Conservation (phyloP, 2,113 vertebrate species). For the Circaetus gallicus region DNA sequence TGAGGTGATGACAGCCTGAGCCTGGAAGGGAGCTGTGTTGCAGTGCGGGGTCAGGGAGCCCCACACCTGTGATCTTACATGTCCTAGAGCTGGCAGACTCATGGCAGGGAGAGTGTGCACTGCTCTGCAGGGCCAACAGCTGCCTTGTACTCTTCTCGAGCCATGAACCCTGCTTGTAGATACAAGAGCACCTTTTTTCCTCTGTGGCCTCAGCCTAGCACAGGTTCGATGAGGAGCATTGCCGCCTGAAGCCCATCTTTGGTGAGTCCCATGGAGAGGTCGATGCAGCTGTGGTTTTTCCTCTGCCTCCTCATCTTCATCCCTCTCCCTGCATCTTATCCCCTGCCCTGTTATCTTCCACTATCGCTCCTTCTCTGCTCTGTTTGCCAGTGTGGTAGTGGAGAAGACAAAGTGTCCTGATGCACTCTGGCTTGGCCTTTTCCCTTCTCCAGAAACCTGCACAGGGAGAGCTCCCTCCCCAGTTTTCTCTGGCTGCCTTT, state of each 20-base stretch:
- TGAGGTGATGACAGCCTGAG: not conserved
- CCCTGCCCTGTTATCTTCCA: not conserved
- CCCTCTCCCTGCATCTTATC: not conserved
- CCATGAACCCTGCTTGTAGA: not conserved
- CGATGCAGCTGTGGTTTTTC: not conserved
- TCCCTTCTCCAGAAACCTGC: not conserved
- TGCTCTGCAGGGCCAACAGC: not conserved
- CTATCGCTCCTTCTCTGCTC: not conserved
- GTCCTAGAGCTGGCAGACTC: not conserved
- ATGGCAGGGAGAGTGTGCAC: not conserved
- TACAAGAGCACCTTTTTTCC: not conserved
- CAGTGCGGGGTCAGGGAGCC: not conserved
- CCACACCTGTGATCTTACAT: not conserved
- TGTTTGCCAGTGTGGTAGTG: not conserved
- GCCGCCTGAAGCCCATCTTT: not conserved
- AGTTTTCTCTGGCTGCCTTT: constrained; percentile 38
- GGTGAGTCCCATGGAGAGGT: not conserved
- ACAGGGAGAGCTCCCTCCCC: not conserved
- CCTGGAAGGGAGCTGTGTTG: not conserved
- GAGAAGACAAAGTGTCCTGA: not conserved
- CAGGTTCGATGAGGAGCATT: not conserved
- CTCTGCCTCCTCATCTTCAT: not conserved
- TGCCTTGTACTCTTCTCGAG: not conserved
- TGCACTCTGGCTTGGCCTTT: not conserved
- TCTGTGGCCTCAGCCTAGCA: not conserved